A percentile compares a stretch with the other conserved stretches of the same genome.
Conservation (phyloP, 2,888 invertebrate genomes). For the Dimorphilus gyrociliatus region DNA sequence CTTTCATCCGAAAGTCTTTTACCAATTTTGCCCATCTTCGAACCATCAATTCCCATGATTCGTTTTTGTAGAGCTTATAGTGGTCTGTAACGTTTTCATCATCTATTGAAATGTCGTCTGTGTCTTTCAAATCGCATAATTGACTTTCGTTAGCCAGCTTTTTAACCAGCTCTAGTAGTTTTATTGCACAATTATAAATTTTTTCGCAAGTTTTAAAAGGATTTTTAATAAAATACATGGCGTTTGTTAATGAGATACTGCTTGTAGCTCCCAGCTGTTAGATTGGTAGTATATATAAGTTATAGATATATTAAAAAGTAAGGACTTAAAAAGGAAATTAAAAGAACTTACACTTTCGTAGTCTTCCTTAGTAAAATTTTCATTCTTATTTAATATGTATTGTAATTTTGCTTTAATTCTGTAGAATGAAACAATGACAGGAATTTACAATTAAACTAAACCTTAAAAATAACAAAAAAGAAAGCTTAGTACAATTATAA, state of each 20-base stretch:
- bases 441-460: not conserved
- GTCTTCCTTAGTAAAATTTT: constrained; percentile 68
- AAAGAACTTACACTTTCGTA: constrained; percentile 54
- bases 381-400: constrained; percentile 74
- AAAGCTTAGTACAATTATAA: too few relatives aligned
- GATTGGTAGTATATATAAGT: too few relatives aligned
- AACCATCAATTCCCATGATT: constrained; percentile 96
- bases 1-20: constrained; percentile 89
- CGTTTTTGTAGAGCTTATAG: constrained; percentile 90
- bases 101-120: too few relatives aligned
- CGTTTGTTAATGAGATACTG: constrained; percentile 74
- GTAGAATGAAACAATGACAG: constrained; percentile 16
- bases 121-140: too few relatives aligned
- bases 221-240: constrained; percentile 85
- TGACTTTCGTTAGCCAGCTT: too few relatives aligned
- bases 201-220: constrained; percentile 81
- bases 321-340: too few relatives aligned
- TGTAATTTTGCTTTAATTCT: constrained; percentile 90
- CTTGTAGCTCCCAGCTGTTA: constrained; percentile 65
- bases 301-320: too few relatives aligned
- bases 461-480: not conserved
- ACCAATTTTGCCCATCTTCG: constrained; percentile 93
- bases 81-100: too few relatives aligned
- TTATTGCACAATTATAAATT: constrained; percentile 69
- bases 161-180: constrained; percentile 61